Conservation (phyloP, 1,140 invertebrate species). For the Drosophila mauritiana region DNA sequence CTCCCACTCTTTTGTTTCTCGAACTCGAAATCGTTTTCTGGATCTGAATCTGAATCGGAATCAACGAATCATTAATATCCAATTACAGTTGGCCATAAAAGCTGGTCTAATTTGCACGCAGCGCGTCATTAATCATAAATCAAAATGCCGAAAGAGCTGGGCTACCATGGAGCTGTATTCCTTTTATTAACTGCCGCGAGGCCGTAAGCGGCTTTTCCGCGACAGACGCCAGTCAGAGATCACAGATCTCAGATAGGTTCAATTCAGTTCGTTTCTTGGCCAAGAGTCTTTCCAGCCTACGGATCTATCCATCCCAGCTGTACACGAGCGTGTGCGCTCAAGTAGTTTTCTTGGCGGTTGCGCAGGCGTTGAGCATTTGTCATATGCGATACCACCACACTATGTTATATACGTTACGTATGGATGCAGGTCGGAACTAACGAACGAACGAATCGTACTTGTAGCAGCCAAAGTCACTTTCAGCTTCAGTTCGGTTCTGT, state of each 20-base stretch:
- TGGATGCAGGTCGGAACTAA: slow-evolving; percentile 31
- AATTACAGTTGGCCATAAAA: slow-evolving; percentile 75
- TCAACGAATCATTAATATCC: slow-evolving; percentile 74
- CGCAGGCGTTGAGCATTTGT: slow-evolving; percentile 72
- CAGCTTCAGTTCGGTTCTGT: slow-evolving; percentile 68
- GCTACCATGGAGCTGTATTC: slow-evolving; percentile 32
- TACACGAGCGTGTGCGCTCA: slow-evolving; percentile 48
- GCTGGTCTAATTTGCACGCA: slow-evolving; percentile 76
- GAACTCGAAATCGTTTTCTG: slow-evolving; percentile 45
- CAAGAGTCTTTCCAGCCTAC: slow-evolving; percentile 49
- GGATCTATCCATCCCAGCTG: slow-evolving; percentile 17
- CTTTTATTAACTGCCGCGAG: slow-evolving; percentile 57
- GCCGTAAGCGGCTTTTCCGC: slow-evolving; percentile 51
- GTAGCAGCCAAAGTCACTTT: slow-evolving; percentile 82
- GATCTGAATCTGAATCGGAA: slow-evolving; percentile 21
- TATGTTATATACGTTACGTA: slow-evolving; percentile 1
- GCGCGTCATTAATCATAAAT: slow-evolving; percentile 78
- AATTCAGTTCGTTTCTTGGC: slow-evolving; percentile 44
- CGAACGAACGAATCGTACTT: slow-evolving; percentile 50
- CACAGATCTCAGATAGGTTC: slow-evolving; percentile 28
- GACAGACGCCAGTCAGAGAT: slow-evolving; percentile 65
- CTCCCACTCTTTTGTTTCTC: slow-evolving; percentile 19
- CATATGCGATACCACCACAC: slow-evolving; percentile 7
- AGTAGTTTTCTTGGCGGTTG: slow-evolving; percentile 61
- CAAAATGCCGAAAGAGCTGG: slow-evolving; percentile 55